These are phyloP conservation scores for Aethina tumida DNA, from an alignment of 1,140 invertebrate species.

Conservation along the genomic window DNA sequence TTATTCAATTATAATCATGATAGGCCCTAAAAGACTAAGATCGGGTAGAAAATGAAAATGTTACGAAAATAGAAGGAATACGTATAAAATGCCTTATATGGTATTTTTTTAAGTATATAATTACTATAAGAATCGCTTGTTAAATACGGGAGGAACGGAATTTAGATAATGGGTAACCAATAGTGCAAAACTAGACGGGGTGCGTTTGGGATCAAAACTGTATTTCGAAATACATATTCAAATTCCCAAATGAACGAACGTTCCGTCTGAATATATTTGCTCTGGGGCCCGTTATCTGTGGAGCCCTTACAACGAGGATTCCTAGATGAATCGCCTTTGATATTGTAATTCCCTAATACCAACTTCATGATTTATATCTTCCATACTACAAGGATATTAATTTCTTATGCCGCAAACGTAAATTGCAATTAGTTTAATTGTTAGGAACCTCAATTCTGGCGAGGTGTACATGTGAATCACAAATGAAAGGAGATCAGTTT, in stretches of 20 bases:
- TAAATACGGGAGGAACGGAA: constrained; percentile 13
- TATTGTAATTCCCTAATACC: constrained; percentile 31
- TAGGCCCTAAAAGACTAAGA: too few species aligned
- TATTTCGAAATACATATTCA: constrained; percentile 32
- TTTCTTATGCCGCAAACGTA: constrained; percentile 21
- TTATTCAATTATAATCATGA: too few species aligned
- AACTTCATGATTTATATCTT: constrained; percentile 30
- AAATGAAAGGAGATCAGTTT: too few species aligned
- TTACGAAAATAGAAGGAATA: too few species aligned
- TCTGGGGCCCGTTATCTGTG: constrained; percentile 26
- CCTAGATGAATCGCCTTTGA: constrained; percentile 32
- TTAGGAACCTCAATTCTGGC: constrained; percentile 1
- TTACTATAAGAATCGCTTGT: too few species aligned
- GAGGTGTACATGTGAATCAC: not conserved
- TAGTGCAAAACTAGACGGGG: constrained; percentile 23
- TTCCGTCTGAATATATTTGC: constrained; percentile 31
- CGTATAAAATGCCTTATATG: too few species aligned
- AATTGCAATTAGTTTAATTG: constrained; percentile 19
- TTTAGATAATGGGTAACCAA: constrained; percentile 24
- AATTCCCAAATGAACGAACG: constrained; percentile 31
- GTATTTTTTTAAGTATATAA: too few species aligned
- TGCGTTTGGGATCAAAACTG: constrained; percentile 25
- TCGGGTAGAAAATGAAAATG: too few species aligned
- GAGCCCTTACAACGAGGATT: constrained; percentile 28
- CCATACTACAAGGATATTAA: constrained; percentile 21